Percentiles rank a stretch among this genome's conserved stretches.
Evolutionary conservation across 1,140 invertebrate species (phyloP).

Genomic region (Papilio polyxenes): DNA sequence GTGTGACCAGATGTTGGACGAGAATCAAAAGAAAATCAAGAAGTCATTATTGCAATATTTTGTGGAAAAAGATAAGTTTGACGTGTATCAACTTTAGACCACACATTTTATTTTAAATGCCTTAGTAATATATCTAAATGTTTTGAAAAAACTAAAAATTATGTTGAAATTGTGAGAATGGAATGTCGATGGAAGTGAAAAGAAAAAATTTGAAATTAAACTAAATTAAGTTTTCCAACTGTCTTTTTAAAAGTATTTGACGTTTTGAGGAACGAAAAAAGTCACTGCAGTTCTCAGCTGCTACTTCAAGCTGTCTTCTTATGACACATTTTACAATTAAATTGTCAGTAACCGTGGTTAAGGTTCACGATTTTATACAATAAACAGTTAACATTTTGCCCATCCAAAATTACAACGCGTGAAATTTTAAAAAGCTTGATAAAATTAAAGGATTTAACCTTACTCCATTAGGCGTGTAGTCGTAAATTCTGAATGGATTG

Average conservation of each 20-base stretch:
- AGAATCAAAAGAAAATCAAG: too few relatives aligned
- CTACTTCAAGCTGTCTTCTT: not conserved
- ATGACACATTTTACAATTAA: not conserved
- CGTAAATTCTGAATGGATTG: conserved; percentile 42
- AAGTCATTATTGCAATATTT: not conserved
- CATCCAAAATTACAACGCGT: not conserved
- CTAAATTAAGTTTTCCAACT: not conserved
- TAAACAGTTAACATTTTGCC: not conserved
- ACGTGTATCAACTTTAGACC: not conserved
- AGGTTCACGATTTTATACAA: not conserved
- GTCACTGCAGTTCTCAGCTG: not conserved
- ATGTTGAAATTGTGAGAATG: not conserved
- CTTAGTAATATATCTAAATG: not conserved
- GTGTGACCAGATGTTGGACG: too few relatives aligned
- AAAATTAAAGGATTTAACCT: conserved; percentile 39
- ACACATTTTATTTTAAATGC: too few relatives aligned
- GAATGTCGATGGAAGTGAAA: not conserved
- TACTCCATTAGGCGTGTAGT: conserved; percentile 26
- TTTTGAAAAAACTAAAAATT: not conserved
- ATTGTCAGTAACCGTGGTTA: not conserved
- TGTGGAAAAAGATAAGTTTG: not conserved
- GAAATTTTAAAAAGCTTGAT: conserved; percentile 44
- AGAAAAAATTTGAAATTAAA: not conserved
- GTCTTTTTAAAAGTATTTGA: not conserved
- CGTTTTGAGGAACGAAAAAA: not conserved